Evolutionary conservation across 2,797 vertebrate genomes (phyloP).

Genomic region (Pitangus sulphuratus): DNA sequence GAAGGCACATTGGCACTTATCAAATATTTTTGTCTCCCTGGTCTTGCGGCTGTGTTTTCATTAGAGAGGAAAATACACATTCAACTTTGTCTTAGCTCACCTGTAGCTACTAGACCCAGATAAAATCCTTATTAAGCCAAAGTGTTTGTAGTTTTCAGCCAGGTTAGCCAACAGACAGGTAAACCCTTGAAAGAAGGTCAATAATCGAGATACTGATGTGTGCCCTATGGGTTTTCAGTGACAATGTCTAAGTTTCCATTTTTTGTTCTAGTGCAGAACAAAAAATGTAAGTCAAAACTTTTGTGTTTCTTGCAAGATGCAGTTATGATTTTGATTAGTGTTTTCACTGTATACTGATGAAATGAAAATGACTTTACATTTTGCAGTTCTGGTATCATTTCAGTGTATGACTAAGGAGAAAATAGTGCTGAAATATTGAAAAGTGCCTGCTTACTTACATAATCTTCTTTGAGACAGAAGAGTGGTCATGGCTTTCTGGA

Average conservation of each 20-base stretch:
- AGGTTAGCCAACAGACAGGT: not conserved
- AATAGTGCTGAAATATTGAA: not conserved
- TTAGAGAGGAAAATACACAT: not conserved
- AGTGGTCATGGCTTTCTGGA: not conserved
- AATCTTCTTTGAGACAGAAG: not conserved
- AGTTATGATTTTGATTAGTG: not conserved
- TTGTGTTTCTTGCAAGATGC: not conserved
- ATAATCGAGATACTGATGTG: not conserved
- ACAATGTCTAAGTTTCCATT: not conserved
- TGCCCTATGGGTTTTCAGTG: not conserved
- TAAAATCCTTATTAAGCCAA: not conserved
- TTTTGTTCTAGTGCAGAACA: not conserved
- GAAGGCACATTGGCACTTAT: not conserved
- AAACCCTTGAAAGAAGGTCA: not conserved
- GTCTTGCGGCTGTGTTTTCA: not conserved
- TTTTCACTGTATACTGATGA: not conserved
- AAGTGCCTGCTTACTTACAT: not conserved
- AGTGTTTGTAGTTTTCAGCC: not conserved
- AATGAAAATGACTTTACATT: not conserved
- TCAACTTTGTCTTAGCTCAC: not conserved
- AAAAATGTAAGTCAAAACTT: not conserved
- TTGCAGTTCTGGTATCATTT: not conserved
- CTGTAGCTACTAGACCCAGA: not conserved
- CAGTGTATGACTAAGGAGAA: not conserved
- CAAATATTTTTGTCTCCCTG: not conserved